Evolutionary conservation across 2,113 vertebrate genomes (phyloP), one percentile per base, ranked within the genome.

Genomic region (Dicaeum eximium): DNA sequence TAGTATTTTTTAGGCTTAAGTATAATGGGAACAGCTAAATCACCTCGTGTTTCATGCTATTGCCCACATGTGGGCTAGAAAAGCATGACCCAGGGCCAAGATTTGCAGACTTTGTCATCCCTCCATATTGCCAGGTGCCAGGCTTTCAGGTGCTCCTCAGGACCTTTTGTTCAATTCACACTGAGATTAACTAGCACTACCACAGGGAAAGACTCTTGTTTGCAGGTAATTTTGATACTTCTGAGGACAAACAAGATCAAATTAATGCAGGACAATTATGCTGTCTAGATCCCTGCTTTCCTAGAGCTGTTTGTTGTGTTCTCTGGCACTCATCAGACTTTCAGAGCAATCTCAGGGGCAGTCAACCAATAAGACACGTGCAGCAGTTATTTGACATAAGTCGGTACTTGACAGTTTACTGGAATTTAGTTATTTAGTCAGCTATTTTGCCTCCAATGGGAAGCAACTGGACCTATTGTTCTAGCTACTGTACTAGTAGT

Each of bases 11-110:
- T 84, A 94, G 72, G 48, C 38, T 83, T 86, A 83, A 90, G 38
- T 70, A 64, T 53, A 96, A 96, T 44, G 44, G 60, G 45, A 88
- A 47, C 31, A 91, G 79, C 91, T 67, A 96, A 93, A 95, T 82
- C 67, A 83, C 38, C 53, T 82, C 47, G 38, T 44, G 61, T 73
- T 85, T 65, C 93, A 84, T 70, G 84, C 79, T 92, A 81, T 17
- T 92, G 79, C 42, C 56, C 20, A 5, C 38, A 62, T 37, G 35
- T 47, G 51, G 57, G 50, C 42, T 80, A 44, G 28, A 45, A 84
- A 88, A 82, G 54, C 31, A 64, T n/a, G 64, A 84, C 61, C n/a
- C 30, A 77, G 48, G 35, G 42, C 57, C 71, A 83, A 53, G 27
- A 51, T 42, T 45, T 57, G 20, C 28, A 71, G 40, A 62, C 30